Base-by-base conservation (phyloP, 2,113 vertebrate species). In the Ctenomys sociabilis region DNA sequence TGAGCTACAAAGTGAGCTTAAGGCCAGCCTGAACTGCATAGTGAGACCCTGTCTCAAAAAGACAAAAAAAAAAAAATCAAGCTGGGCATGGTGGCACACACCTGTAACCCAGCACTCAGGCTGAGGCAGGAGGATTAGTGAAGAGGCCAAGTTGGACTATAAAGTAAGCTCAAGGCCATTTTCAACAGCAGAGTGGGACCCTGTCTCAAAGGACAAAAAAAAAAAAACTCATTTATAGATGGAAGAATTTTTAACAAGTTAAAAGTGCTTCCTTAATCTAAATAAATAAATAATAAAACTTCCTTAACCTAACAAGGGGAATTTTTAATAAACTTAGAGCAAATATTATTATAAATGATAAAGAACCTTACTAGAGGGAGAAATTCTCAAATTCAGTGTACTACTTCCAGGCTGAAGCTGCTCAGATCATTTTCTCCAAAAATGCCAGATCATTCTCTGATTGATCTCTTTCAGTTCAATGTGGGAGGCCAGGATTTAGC, bases 361-460 rank as follows among this genome's bases (percentile, higher is more conserved):
- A 40, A 35, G 59, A 32, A 14, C 66, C 66, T 96, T 35, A 85
- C 32, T 61, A 77, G 40, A 10, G 49, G 93, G 97, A 97, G 72
- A 70, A 81, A 97, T 95, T 93, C 92, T 98, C 96, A 97, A 95
- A 96, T 96, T 97, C 89, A 81, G 0, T 85, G 61, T 9, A 59
- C 49, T 78, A 70, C 37, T 64, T 52, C 32, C 14, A 68, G 61
- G 45, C 49, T 89, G 37, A 94, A 96, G 96, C 98, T 97, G 94
- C 94, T 97, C 97, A 97, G 96, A 96, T 95, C 96, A 93, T 97
- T 95, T 98, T 96, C 97, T 98, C 97, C 61, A 88, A 40, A 85
- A 70, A 28, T 86, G 81, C 59, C 66, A 91, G 49, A 43, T 86
- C n/a, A 57, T 85, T 61, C 30, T 45, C 64, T 59, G 45, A 88